phyloP scores from a whole-genome alignment of 2,113 vertebrate species.

The Pachyramphus minor region DNA sequence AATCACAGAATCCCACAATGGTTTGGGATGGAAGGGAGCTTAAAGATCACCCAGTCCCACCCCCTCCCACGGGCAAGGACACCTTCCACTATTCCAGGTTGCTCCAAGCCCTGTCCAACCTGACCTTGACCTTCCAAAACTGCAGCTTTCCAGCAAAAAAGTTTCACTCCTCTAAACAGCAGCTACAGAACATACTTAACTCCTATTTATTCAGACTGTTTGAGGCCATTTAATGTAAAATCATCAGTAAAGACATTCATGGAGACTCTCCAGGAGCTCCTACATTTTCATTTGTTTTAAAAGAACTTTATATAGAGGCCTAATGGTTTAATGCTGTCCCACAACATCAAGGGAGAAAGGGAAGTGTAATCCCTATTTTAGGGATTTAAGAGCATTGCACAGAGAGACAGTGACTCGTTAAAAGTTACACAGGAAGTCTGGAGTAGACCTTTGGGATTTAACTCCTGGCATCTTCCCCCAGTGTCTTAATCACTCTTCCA shows the following conservation, averaged over 20 bases:
- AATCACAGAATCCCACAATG: background rate
- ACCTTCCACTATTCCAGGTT: background rate
- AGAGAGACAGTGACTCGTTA: background rate
- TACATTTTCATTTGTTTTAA: background rate
- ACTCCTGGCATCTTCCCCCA: background rate
- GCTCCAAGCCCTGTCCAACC: background rate
- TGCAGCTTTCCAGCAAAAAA: background rate
- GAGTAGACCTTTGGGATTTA: background rate
- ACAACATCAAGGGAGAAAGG: background rate
- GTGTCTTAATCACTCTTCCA: background rate
- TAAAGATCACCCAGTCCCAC: rapidly evolving
- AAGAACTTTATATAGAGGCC: background rate
- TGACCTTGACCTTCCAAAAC: background rate
- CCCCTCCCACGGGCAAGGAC: background rate
- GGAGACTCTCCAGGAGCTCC: background rate
- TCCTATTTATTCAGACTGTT: background rate
- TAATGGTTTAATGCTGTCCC: background rate
- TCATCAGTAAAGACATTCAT: background rate
- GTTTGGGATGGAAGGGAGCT: background rate
- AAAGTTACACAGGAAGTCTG: constrained; percentile 29
- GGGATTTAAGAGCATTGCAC: background rate
- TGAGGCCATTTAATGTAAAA: background rate
- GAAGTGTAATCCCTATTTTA: constrained; percentile 19
- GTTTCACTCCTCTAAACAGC: background rate
- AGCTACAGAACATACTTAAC: background rate